Percentiles rank a stretch among this genome's conserved stretches.
Conservation (phyloP, 92 coral and sea anemone species). For the Phenganax stokvisi region DNA sequence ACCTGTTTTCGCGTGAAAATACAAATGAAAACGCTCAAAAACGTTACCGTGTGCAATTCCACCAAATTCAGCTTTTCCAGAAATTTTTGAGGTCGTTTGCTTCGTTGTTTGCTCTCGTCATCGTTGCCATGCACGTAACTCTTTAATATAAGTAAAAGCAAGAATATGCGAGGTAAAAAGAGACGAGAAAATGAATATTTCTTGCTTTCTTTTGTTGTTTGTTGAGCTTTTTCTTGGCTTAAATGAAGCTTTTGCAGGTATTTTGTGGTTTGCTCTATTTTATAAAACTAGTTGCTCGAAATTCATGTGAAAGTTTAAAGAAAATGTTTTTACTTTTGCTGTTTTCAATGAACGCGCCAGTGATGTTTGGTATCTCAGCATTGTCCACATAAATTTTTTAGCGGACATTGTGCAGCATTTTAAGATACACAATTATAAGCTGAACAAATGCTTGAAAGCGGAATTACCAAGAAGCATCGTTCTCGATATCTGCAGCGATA, state of each 20-base stretch:
- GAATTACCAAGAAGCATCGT: not conserved
- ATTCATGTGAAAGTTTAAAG: too few relatives aligned
- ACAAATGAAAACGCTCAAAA: too few relatives aligned
- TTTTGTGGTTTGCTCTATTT: not conserved
- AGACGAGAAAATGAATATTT: not conserved
- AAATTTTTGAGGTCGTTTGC: not conserved
- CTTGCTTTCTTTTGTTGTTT: not conserved
- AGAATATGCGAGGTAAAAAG: not conserved
- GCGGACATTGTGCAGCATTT: not conserved
- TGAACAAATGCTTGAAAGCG: not conserved
- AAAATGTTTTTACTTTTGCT: too few relatives aligned
- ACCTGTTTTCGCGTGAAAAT: too few relatives aligned
- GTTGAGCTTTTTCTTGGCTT: not conserved
- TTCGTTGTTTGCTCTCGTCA: conserved; percentile 29
- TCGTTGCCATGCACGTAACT: not conserved
- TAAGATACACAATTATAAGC: not conserved
- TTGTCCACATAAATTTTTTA: not conserved
- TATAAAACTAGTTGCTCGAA: too few relatives aligned
- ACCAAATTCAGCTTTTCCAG: not conserved
- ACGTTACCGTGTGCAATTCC: too few relatives aligned
- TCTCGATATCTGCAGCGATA: not conserved
- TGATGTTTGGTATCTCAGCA: not conserved
- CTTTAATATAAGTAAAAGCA: not conserved
- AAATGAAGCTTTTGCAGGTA: not conserved
- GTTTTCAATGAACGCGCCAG: too few relatives aligned